Conservation (phyloP, 2,888 invertebrate species). For the Nomada hirtipes region DNA sequence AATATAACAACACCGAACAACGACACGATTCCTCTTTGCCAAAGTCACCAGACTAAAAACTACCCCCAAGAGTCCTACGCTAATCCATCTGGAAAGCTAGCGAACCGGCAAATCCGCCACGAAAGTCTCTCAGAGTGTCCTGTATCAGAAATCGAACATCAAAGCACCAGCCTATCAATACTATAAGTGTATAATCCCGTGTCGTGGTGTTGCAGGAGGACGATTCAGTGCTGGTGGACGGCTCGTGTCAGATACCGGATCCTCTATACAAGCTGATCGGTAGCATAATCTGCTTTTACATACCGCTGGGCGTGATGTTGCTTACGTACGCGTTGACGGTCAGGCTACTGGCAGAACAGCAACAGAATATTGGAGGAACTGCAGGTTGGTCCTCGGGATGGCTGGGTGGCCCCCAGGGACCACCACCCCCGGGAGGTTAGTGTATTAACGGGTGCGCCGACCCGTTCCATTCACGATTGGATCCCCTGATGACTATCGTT, state of each 20-base stretch:
- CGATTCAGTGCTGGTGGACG: slow-evolving; percentile 92
- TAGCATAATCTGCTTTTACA: slow-evolving; percentile 97
- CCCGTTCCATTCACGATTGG: slow-evolving; percentile 41
- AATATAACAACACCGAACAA: no score
- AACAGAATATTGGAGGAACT: slow-evolving; percentile 88
- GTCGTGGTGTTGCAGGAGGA: slow-evolving; percentile 88
- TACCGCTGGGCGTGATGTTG: slow-evolving; percentile 97
- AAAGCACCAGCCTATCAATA: background rate
- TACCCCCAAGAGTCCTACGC: no score
- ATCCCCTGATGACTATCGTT: background rate
- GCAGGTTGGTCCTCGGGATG: slow-evolving; percentile 91
- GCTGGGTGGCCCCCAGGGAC: slow-evolving; percentile 86
- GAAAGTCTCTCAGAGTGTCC: background rate
- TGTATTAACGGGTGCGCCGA: slow-evolving; percentile 69
- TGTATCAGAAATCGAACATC: background rate
- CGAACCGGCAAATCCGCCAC: background rate
- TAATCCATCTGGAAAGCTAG: no score
- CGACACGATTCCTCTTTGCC: no score
- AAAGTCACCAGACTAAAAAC: no score
- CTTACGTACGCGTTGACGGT: slow-evolving; percentile 97
- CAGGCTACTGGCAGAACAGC: slow-evolving; percentile 92
- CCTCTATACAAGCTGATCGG: slow-evolving; percentile 96
- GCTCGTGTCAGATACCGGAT: slow-evolving; percentile 94
- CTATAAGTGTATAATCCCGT: slow-evolving; percentile 44
- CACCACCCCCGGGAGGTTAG: slow-evolving; percentile 76